These are phyloP conservation scores for Mohoua ochrocephala DNA, from an alignment of 2,113 vertebrate genomes.

Conservation along the genomic window DNA sequence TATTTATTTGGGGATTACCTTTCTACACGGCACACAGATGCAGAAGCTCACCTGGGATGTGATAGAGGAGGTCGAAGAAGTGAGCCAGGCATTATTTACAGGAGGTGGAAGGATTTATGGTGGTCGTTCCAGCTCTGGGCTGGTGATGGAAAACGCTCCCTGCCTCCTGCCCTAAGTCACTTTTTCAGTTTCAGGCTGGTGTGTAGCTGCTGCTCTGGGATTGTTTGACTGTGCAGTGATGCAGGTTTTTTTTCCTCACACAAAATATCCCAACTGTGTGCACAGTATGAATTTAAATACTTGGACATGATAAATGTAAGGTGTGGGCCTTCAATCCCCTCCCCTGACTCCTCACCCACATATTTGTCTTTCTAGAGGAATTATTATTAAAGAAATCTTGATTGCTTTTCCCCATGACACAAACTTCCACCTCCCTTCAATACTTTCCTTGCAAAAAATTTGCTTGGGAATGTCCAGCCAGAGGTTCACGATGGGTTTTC, in stretches of 20 bases:
- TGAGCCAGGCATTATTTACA: background rate
- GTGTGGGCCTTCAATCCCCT: background rate
- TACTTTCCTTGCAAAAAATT: background rate
- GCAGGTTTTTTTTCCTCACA: background rate
- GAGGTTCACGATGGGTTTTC: background rate
- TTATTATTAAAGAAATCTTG: background rate
- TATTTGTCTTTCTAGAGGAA: background rate
- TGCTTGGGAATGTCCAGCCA: background rate
- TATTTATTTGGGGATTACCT: background rate
- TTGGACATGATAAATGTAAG: background rate
- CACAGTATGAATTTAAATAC: background rate
- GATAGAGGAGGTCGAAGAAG: background rate
- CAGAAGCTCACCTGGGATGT: background rate
- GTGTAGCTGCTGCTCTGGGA: background rate
- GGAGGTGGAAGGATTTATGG: background rate
- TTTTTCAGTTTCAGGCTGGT: background rate
- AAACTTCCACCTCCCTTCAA: background rate
- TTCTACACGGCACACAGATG: background rate
- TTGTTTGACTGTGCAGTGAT: background rate
- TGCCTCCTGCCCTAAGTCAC: background rate
- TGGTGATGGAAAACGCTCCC: background rate
- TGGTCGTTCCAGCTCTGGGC: background rate
- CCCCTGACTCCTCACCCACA: background rate
- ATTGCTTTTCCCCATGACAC: background rate
- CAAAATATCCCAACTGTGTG: background rate